These are phyloP conservation scores for Uloborus diversus DNA, from an alignment of 1,140 invertebrate species.

Conservation along the genomic window DNA sequence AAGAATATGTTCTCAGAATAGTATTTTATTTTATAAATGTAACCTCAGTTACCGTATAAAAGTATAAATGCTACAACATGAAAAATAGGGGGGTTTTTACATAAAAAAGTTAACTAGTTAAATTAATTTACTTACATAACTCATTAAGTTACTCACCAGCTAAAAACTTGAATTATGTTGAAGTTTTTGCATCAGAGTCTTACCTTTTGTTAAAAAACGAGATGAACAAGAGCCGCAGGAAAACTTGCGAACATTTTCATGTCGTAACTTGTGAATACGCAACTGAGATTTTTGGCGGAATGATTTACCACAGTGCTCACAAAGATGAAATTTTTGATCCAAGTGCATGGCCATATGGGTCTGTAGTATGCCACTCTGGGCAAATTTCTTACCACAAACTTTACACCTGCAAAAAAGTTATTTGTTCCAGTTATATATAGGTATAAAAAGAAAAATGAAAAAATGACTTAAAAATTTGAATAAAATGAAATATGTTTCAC, in stretches of 20 bases:
- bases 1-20: too few species aligned
- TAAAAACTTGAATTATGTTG: background rate
- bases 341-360: conserved; percentile 66
- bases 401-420: conserved; percentile 66
- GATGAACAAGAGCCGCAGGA: conserved; percentile 64
- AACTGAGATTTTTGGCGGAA: conserved; percentile 68
- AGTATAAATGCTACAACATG: too few species aligned
- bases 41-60: too few species aligned
- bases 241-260: conserved; percentile 63
- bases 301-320: conserved; percentile 67
- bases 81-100: too few species aligned
- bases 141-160: too few species aligned
- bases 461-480: too few species aligned
- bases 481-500: too few species aligned
- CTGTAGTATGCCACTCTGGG: conserved; percentile 65
- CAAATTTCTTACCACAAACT: conserved; percentile 64
- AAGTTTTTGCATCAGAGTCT: background rate
- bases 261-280: conserved; percentile 64
- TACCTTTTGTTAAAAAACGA: conserved; percentile 65
- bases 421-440: too few species aligned
- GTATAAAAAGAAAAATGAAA: too few species aligned
- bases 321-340: conserved; percentile 65
- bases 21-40: too few species aligned
- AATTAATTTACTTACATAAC: too few species aligned
- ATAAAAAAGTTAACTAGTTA: too few species aligned